Evolutionary conservation across 2,888 invertebrate species (phyloP).

Genomic region (Axea sp.): DNA sequence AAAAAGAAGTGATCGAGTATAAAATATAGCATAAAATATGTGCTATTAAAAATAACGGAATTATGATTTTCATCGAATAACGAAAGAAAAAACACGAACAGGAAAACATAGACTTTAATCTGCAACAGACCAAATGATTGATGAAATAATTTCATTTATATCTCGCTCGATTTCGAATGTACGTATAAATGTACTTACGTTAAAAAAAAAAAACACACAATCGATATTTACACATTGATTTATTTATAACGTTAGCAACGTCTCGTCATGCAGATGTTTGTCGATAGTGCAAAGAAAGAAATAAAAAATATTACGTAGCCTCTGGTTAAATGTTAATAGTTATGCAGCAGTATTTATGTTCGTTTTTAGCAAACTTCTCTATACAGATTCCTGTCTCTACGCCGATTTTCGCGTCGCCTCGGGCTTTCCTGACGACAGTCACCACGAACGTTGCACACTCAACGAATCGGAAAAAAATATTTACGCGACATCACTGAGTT

Average conservation of each 20-base stretch:
- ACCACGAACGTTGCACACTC: slow-evolving; percentile 39
- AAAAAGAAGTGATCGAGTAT: too few relatives aligned
- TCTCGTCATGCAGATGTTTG: too few relatives aligned
- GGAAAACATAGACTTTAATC: too few relatives aligned
- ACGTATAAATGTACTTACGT: too few relatives aligned
- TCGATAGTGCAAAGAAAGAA: too few relatives aligned
- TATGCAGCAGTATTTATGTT: slow-evolving; percentile 24
- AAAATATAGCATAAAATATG: too few relatives aligned
- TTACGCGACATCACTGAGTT: slow-evolving; percentile 27
- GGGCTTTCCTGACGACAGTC: slow-evolving; percentile 13
- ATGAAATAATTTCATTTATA: too few relatives aligned
- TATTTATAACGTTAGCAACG: slow-evolving; percentile 23
- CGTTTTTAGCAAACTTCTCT: slow-evolving; percentile 15
- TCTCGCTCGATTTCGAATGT: background rate
- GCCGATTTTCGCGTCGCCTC: slow-evolving; percentile 34
- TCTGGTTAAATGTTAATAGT: slow-evolving; percentile 30
- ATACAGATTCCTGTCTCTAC: slow-evolving; percentile 20
- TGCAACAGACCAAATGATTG: too few relatives aligned
- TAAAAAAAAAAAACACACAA: too few relatives aligned
- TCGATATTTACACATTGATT: slow-evolving; percentile 10
- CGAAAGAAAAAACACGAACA: too few relatives aligned
- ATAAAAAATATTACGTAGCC: slow-evolving; percentile 20
- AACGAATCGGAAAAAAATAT: slow-evolving; percentile 50
- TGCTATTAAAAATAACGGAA: too few relatives aligned
- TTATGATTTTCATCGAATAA: too few relatives aligned